Base-by-base conservation (phyloP, 2,797 vertebrate species). In the Yasuhikotakia modesta region DNA sequence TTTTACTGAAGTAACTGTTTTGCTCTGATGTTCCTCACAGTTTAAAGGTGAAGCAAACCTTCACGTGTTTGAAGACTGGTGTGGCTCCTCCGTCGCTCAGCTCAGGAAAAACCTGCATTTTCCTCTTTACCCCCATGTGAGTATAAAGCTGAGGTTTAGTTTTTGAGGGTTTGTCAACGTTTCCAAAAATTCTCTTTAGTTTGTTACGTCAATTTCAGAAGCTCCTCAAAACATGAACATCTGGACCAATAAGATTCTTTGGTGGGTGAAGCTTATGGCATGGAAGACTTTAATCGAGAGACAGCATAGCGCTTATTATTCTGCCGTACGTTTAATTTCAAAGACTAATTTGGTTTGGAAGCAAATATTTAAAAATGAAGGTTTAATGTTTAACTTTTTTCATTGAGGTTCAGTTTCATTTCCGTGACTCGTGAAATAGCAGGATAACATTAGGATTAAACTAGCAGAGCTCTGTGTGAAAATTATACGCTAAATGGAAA, bases 1-100 rank as follows among this genome's bases (percentile, higher is more conserved):
- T 27, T 27, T 4, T 2, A 27, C 4, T 27, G 27, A 27, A 27
- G 27, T 27, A 27, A 27, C 27, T 32, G 53, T 6, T 39, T 0
- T 6, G 64, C 19, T 63, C 43, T 30, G 19, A 48, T 24, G 57
- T 45, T 48, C 4, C 73, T 77, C 30, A 57, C 94, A 99, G 97
- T 96, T 93, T 88, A 96, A 96, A 82, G 96, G 97, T 65, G 95
- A 95, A 86, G 96, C 92, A 16, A 99, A 99, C 90, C 92, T 99
- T 79, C 97, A 99, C 0, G 97, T 98, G 79, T 99, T 99, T 1
- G 97, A 99, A 86, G 97, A 99, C 90, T 99, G 97, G 97, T 99
- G 97, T 0, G 97, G 97, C 0, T 95, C 96, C 2, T 95, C 97
- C 0, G 87, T 96, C 73, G 88, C 92, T 83, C 95, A 97, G 71